phyloP scores from a whole-genome alignment of 2,888 invertebrate species.

The Acrobasis suavella region DNA sequence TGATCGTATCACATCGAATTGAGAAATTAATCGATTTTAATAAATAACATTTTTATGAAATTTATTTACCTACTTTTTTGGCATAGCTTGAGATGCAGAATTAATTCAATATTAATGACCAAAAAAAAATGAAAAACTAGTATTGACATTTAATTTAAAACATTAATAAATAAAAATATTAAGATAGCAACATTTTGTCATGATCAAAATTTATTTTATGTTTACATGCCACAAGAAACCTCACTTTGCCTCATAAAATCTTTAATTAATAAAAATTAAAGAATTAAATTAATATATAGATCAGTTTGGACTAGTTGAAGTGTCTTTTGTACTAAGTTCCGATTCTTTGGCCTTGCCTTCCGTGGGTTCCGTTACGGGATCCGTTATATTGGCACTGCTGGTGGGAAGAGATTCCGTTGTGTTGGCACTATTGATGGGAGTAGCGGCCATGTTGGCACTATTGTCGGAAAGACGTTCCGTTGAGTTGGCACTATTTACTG shows the following conservation, averaged over 20 bases:
- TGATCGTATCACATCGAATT: not conserved
- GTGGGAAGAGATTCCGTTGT: not conserved
- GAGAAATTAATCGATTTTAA: too few relatives aligned
- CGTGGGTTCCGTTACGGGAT: not conserved
- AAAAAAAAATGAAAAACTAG: too few relatives aligned
- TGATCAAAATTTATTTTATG: not conserved
- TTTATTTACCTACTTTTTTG: too few relatives aligned
- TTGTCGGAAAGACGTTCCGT: not conserved
- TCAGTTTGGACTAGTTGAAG: constrained; percentile 22
- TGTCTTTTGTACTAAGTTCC: constrained; percentile 16
- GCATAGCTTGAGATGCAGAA: too few relatives aligned
- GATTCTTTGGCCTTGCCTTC: not conserved
- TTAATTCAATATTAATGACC: too few relatives aligned
- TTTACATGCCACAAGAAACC: not conserved
- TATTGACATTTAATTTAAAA: not conserved
- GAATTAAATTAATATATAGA: not conserved
- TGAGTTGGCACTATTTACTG: not conserved
- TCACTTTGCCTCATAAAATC: constrained; percentile 6
- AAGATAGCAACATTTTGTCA: too few relatives aligned
- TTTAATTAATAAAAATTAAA: not conserved
- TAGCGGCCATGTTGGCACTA: not conserved
- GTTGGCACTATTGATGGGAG: constrained; percentile 3
- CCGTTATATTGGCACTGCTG: constrained; percentile 9
- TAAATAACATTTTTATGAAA: too few relatives aligned
- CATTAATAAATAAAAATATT: not conserved